A percentile compares a stretch with the other conserved stretches of the same genome.
phyloP scores from a whole-genome alignment of 2,797 vertebrate species.

The Hippopotamyrus pictus region DNA sequence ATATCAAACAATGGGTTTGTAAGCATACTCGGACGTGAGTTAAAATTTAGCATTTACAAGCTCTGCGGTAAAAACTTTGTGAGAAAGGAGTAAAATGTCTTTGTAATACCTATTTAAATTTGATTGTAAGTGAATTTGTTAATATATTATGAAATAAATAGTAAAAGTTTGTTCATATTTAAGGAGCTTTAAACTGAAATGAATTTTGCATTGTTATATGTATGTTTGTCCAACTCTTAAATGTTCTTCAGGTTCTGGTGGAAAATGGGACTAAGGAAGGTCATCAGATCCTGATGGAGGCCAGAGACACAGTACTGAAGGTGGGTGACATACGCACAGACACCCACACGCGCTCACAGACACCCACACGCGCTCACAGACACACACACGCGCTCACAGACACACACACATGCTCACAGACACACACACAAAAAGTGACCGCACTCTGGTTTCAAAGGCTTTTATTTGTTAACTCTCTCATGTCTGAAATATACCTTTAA shows the following conservation, averaged over 20 bases:
- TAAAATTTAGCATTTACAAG: background rate
- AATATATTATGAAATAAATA: background rate
- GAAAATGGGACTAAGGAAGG: constrained; percentile 82
- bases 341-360: background rate
- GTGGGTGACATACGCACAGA: constrained; percentile 41
- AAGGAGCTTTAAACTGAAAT: background rate
- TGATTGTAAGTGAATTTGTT: background rate
- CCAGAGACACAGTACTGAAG: constrained; percentile 65
- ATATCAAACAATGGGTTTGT: background rate
- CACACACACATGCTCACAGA: background rate
- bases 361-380: background rate
- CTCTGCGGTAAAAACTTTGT: background rate
- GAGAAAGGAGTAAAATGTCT: background rate
- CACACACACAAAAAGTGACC: background rate
- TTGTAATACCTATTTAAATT: background rate
- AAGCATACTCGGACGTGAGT: background rate
- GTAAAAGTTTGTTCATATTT: background rate
- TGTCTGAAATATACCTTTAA: background rate
- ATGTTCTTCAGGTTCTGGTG: constrained; percentile 66
- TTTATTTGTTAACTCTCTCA: background rate
- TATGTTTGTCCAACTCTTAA: background rate
- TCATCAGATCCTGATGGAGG: constrained; percentile 78
- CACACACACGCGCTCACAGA: too few species aligned
- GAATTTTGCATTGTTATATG: background rate
- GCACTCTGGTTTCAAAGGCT: background rate